Percentiles rank a stretch among this genome's conserved stretches.
These are phyloP conservation scores for Corvus cornix DNA, from an alignment of 2,113 vertebrate genomes.

Conservation along the genomic window DNA sequence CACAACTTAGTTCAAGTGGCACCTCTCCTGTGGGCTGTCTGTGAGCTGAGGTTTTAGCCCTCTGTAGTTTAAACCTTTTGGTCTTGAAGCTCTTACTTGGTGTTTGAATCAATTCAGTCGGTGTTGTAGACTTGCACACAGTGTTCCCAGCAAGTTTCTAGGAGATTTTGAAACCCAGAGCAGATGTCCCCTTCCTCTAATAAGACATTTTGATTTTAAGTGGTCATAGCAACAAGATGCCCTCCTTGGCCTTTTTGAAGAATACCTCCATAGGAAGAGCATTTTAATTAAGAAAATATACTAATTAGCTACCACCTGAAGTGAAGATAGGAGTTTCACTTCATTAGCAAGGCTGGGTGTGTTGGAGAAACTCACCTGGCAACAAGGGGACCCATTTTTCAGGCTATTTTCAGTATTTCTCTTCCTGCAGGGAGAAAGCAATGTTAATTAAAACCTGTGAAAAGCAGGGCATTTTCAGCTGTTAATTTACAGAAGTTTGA, in stretches of 20 bases:
- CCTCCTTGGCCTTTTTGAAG: slow-evolving; percentile 55
- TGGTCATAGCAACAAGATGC: slow-evolving; percentile 59
- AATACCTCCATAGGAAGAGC: slow-evolving; percentile 33
- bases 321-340: slow-evolving; percentile 54
- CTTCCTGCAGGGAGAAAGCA: slow-evolving; percentile 54
- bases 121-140: not conserved
- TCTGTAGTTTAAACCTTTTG: not conserved
- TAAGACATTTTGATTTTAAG: slow-evolving; percentile 51
- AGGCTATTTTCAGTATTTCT: slow-evolving; percentile 49
- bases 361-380: slow-evolving; percentile 63
- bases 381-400: slow-evolving; percentile 57
- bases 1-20: rapidly evolving
- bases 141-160: slow-evolving; percentile 24
- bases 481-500: slow-evolving; percentile 60
- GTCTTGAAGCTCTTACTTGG: not conserved
- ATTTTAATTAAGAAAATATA: slow-evolving; percentile 64
- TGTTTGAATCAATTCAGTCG: not conserved
- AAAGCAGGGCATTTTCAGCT: slow-evolving; percentile 55
- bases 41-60: not conserved
- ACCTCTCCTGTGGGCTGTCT: not conserved
- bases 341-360: slow-evolving; percentile 57
- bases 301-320: slow-evolving; percentile 64
- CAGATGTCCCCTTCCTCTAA: slow-evolving; percentile 54
- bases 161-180: slow-evolving; percentile 37
- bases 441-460: slow-evolving; percentile 66